Evolutionary conservation across 2,888 invertebrate species (phyloP).

Genomic region (Noctua comes): DNA sequence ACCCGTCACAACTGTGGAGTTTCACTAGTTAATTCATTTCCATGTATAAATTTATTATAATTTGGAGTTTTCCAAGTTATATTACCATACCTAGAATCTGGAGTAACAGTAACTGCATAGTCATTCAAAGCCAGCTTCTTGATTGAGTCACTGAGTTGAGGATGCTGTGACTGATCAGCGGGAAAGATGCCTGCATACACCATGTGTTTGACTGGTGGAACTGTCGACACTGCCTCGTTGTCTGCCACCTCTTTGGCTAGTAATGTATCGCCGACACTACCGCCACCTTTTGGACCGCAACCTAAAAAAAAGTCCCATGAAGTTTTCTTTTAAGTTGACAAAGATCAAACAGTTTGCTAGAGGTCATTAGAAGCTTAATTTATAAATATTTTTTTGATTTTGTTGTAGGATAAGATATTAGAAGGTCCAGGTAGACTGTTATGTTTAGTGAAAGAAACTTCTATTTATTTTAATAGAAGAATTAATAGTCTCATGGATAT

Average conservation of each 20-base stretch:
- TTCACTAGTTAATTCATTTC: neutral
- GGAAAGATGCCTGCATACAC: slow-evolving; percentile 94
- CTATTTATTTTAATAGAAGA: neutral
- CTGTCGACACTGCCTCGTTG: slow-evolving; percentile 66
- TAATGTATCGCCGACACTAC: slow-evolving; percentile 85
- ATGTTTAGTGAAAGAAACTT: neutral
- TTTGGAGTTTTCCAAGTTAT: neutral
- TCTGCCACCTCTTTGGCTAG: slow-evolving; percentile 78
- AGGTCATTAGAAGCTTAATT: neutral
- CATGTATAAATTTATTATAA: neutral
- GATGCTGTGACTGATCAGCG: slow-evolving; percentile 96
- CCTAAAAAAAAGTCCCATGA: slow-evolving; percentile 70
- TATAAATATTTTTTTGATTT: neutral
- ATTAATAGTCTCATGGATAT: neutral
- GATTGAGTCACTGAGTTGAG: slow-evolving; percentile 94
- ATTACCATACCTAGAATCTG: slow-evolving; percentile 93
- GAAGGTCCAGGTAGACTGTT: neutral
- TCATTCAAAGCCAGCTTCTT: slow-evolving; percentile 98
- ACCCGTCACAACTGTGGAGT: neutral
- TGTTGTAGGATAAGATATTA: neutral
- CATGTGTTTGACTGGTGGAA: slow-evolving; percentile 85
- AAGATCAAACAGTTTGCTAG: neutral
- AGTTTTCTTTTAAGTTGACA: no score
- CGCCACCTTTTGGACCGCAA: slow-evolving; percentile 86
- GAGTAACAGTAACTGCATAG: slow-evolving; percentile 95